These are phyloP conservation scores for Nothoprocta pentlandii DNA, from an alignment of 2,113 vertebrate species.

Conservation along the genomic window DNA sequence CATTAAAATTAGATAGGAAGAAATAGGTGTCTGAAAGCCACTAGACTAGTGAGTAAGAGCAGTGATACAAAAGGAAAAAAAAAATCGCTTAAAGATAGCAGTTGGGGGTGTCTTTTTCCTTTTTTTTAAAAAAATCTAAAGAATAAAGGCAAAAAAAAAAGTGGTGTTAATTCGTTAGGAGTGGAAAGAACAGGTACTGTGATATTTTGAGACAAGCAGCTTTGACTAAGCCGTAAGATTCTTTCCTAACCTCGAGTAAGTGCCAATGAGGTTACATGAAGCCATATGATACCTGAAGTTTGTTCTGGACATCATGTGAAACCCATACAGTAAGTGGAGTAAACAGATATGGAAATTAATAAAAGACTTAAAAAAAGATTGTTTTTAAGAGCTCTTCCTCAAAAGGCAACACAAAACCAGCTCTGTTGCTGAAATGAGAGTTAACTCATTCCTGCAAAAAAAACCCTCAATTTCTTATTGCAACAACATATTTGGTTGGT, in stretches of 20 bases:
- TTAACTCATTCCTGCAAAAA: not conserved
- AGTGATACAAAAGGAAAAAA: not conserved
- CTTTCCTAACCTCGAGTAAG: not conserved
- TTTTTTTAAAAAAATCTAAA: not conserved
- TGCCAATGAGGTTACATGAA: not conserved
- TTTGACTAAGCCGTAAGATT: not conserved
- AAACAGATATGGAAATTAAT: not conserved
- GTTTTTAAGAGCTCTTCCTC: not conserved
- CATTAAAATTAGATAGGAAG: not conserved
- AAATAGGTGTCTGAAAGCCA: not conserved
- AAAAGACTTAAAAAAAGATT: not conserved
- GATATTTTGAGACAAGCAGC: not conserved
- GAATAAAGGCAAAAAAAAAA: not conserved
- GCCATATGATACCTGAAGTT: not conserved
- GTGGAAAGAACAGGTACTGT: not conserved
- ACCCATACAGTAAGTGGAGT: not conserved
- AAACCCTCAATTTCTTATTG: too few relatives aligned
- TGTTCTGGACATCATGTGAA: not conserved
- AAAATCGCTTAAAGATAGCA: not conserved
- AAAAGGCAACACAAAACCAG: not conserved
- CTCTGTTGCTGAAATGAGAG: not conserved
- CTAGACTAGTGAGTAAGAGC: not conserved
- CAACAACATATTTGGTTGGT: rapidly evolving
- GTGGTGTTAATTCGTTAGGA: not conserved
- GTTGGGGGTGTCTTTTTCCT: not conserved